Evolutionary conservation across 2,888 invertebrate genomes (phyloP).

Genomic region (Saturnia pavonia): DNA sequence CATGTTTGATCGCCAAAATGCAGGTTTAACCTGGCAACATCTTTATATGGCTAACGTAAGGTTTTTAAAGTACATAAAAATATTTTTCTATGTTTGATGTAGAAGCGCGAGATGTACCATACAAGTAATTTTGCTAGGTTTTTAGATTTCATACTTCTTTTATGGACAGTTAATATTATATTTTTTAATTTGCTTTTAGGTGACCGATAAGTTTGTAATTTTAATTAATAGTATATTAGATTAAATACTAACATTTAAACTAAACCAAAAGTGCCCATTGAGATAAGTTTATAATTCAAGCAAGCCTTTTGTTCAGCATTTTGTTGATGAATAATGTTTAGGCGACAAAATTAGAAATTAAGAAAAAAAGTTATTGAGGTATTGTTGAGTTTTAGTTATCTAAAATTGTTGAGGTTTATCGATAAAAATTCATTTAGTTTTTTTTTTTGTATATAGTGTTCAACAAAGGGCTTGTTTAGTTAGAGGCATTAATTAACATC

Average conservation of each 20-base stretch:
- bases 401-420: constrained; percentile 79
- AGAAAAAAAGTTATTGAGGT: constrained; percentile 71
- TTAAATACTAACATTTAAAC: constrained; percentile 79
- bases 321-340: constrained; percentile 77
- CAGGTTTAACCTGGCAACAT: constrained; percentile 34
- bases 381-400: constrained; percentile 79
- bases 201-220: constrained; percentile 76
- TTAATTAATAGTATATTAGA: constrained; percentile 77
- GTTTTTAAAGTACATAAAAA: constrained; percentile 76
- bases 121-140: constrained; percentile 73
- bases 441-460: constrained; percentile 72
- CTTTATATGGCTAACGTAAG: constrained; percentile 56
- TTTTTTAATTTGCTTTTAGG: constrained; percentile 78
- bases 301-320: constrained; percentile 77
- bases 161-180: constrained; percentile 77
- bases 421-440: constrained; percentile 66
- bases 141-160: constrained; percentile 79
- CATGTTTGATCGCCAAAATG: constrained; percentile 27
- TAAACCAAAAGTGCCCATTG: constrained; percentile 83
- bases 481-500: constrained; percentile 81
- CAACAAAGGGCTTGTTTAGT: constrained; percentile 75
- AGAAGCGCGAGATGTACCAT: constrained; percentile 68
- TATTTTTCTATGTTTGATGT: constrained; percentile 80
- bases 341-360: constrained; percentile 78
- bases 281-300: constrained; percentile 78